Percentiles rank a stretch among this genome's conserved stretches.
Conservation (phyloP, 23 tunicate species). For the Ascidia mentula region DNA sequence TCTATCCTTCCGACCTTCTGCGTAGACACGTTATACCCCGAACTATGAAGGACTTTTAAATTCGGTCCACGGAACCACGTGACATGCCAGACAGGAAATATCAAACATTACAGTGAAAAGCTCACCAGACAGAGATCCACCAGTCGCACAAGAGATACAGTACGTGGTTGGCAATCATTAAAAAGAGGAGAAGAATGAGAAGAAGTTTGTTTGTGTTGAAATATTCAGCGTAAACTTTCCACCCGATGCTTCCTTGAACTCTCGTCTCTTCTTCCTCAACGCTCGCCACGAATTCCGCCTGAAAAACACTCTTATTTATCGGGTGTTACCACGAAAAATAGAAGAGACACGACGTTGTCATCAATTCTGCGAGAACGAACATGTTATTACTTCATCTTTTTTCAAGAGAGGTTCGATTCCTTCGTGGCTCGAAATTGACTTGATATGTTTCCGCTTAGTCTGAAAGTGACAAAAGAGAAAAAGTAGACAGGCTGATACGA, state of each 20-base stretch:
- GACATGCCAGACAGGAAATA: no score
- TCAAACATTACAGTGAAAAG: no score
- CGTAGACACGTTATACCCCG: no score
- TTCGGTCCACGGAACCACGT: no score
- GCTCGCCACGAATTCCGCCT: constrained; percentile 20
- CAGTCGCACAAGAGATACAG: constrained; percentile 29
- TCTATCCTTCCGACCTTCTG: no score
- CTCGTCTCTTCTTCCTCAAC: constrained; percentile 14
- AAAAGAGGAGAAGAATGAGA: constrained; percentile 5
- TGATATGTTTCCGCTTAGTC: neutral
- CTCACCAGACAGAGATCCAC: constrained; percentile 63
- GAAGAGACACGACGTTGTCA: neutral
- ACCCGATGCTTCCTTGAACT: constrained; percentile 22
- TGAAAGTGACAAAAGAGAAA: neutral
- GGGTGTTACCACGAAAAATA: neutral
- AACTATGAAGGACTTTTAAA: no score
- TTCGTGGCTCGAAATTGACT: neutral
- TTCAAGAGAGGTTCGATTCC: neutral
- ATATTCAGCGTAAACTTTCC: constrained; percentile 35
- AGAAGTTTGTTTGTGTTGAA: constrained; percentile 26
- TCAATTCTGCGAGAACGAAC: neutral
- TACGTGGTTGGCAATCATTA: constrained; percentile 16
- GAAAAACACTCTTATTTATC: neutral
- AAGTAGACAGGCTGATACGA: no score
- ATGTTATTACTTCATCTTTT: neutral